Conservation (phyloP, 2,797 vertebrate genomes). For the Pelochelys cantorii region DNA sequence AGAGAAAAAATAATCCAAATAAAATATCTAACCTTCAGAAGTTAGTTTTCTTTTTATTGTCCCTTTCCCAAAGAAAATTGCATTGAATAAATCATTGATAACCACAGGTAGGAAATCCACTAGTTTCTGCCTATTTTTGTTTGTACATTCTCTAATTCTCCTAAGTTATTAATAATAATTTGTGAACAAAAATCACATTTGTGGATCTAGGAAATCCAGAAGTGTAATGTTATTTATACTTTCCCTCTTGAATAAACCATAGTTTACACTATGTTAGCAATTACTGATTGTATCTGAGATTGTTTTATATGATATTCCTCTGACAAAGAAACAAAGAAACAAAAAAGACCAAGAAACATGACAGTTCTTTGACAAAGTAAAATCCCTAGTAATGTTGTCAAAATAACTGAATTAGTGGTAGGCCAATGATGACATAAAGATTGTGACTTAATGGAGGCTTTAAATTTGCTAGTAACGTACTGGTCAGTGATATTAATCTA, state of each 20-base stretch:
- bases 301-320: background rate
- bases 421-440: background rate
- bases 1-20: conserved; percentile 54
- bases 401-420: background rate
- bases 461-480: background rate
- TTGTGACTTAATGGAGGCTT: background rate
- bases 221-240: conserved; percentile 10
- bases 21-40: conserved; percentile 38
- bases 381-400: background rate
- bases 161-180: conserved; percentile 63
- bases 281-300: background rate
- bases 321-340: background rate
- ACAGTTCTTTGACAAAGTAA: background rate
- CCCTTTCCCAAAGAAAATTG: conserved; percentile 37
- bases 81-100: conserved; percentile 56
- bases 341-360: background rate
- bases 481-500: background rate
- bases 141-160: conserved; percentile 41
- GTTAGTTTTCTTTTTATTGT: conserved; percentile 50
- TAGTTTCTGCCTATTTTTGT: conserved; percentile 32
- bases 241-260: conserved; percentile 46
- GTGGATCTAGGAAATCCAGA: background rate
- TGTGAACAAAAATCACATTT: conserved; percentile 47
- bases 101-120: conserved; percentile 39
- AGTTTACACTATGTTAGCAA: background rate